A percentile compares a stretch with the other conserved stretches of the same genome.
phyloP scores from a whole-genome alignment of 2,113 vertebrate genomes.

The Crotophaga sulcirostris region DNA sequence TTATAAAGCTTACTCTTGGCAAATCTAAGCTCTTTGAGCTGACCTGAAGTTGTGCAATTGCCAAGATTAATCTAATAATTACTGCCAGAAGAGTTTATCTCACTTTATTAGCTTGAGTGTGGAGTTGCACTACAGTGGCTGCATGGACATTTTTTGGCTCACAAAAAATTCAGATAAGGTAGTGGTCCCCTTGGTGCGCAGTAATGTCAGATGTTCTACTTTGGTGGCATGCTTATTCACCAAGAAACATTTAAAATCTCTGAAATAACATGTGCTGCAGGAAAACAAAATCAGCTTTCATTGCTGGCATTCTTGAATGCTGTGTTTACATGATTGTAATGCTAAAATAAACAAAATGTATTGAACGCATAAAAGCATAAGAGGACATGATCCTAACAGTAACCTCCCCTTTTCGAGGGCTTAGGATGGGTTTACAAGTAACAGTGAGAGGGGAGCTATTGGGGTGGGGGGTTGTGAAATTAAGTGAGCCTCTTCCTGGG shows the following conservation, averaged over 20 bases:
- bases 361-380: neutral
- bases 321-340: neutral
- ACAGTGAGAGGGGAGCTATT: neutral
- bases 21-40: neutral
- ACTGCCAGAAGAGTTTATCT: neutral
- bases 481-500: neutral
- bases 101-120: neutral
- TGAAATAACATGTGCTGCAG: neutral
- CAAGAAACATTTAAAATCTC: neutral
- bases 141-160: neutral
- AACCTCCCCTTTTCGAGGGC: accelerated
- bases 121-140: neutral
- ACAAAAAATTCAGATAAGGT: neutral
- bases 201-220: neutral
- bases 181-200: neutral
- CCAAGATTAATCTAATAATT: constrained; percentile 1
- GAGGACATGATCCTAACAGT: neutral
- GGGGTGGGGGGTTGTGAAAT: neutral
- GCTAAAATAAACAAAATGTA: neutral
- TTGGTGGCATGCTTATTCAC: accelerated
- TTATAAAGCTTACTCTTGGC: neutral
- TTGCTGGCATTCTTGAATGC: neutral
- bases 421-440: neutral
- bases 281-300: neutral
- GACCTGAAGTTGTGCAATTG: neutral